Percentiles rank a stretch among this genome's conserved stretches.
Evolutionary conservation across 2,888 invertebrate species (phyloP).

Genomic region (Eubasilissa splendida): DNA sequence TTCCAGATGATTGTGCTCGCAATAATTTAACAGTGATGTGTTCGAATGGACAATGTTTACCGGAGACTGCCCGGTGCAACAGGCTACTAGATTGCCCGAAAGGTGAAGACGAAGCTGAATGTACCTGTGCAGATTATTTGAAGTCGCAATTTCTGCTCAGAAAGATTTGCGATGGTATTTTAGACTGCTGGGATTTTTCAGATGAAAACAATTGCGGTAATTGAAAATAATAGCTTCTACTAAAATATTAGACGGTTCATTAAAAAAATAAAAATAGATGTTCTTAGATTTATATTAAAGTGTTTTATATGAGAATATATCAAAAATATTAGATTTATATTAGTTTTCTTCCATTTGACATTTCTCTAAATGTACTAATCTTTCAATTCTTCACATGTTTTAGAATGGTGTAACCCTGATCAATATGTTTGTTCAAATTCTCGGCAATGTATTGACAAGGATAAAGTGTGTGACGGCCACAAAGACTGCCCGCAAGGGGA

Average conservation of each 20-base stretch:
- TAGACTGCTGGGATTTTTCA: slow-evolving; percentile 86
- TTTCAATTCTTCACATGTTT: slow-evolving; percentile 57
- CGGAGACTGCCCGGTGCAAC: slow-evolving; percentile 79
- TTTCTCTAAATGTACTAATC: background rate
- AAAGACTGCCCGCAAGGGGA: slow-evolving; percentile 83
- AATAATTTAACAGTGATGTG: slow-evolving; percentile 74
- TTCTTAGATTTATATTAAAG: too few species aligned
- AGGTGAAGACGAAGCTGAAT: slow-evolving; percentile 81
- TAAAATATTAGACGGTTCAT: too few species aligned
- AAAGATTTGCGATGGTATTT: slow-evolving; percentile 85
- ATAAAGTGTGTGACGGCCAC: slow-evolving; percentile 79
- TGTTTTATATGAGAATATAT: too few species aligned
- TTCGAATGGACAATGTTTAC: slow-evolving; percentile 77
- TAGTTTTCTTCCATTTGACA: too few species aligned
- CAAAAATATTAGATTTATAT: too few species aligned
- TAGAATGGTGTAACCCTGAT: slow-evolving; percentile 82
- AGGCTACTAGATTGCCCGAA: slow-evolving; percentile 79
- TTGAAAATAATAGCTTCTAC: slow-evolving; percentile 48
- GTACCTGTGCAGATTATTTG: slow-evolving; percentile 84
- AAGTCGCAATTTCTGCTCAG: slow-evolving; percentile 78
- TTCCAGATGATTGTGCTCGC: slow-evolving; percentile 66
- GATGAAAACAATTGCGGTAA: slow-evolving; percentile 85
- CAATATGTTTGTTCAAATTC: slow-evolving; percentile 85
- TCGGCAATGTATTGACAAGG: slow-evolving; percentile 77
- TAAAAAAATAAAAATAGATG: too few species aligned